Conservation (phyloP, 2,797 vertebrate species). For the Alauda arvensis region DNA sequence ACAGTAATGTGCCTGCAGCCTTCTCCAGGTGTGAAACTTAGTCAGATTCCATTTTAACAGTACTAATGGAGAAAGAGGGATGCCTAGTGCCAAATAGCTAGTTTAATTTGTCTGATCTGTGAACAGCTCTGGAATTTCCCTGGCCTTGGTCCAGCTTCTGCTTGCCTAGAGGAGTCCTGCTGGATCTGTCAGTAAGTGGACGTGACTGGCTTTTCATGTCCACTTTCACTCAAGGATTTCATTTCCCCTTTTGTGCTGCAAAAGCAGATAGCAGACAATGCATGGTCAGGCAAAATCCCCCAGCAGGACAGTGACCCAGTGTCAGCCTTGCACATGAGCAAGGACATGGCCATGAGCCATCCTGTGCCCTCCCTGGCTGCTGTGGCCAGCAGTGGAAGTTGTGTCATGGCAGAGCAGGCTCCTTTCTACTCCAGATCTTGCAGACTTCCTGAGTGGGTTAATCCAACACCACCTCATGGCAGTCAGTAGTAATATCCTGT, state of each 20-base stretch:
- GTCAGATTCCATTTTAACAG: not conserved
- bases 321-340: not conserved
- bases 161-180: not conserved
- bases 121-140: not conserved
- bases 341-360: fast-evolving
- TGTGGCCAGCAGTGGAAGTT: not conserved
- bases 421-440: not conserved
- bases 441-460: not conserved
- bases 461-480: not conserved
- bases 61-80: not conserved
- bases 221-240: not conserved
- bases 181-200: not conserved
- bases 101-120: not conserved
- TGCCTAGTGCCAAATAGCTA: not conserved
- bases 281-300: not conserved
- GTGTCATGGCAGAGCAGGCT: not conserved
- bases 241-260: not conserved
- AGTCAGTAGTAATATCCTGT: not conserved
- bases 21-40: constrained; percentile 29
- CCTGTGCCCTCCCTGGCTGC: not conserved
- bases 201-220: fast-evolving
- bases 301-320: not conserved
- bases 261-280: not conserved
- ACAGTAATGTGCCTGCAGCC: not conserved
- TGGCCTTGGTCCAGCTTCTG: not conserved